Percentiles rank a stretch among this genome's conserved stretches.
Conservation (phyloP, 2,888 invertebrate genomes). For the Griposia aprilina region DNA sequence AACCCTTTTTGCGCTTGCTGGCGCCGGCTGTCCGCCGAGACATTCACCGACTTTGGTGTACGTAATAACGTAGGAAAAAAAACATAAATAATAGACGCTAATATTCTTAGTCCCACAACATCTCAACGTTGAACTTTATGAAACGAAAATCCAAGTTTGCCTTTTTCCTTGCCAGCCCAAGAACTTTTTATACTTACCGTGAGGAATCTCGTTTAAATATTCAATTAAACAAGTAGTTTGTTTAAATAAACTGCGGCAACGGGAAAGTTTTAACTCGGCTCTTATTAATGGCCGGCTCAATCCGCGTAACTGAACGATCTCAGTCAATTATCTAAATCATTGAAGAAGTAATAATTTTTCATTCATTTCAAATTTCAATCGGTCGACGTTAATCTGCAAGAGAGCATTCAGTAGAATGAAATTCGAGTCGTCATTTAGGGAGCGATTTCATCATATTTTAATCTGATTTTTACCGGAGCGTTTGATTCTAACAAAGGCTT, state of each 20-base stretch:
- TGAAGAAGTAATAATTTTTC: conserved; percentile 69
- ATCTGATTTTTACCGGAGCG: conserved; percentile 58
- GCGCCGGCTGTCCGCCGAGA: background rate
- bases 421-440: conserved; percentile 62
- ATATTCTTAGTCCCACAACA: conserved; percentile 35
- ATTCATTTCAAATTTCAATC: conserved; percentile 68
- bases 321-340: conserved; percentile 72
- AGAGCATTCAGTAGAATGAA: conserved; percentile 73
- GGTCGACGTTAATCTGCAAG: conserved; percentile 66
- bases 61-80: conserved; percentile 5
- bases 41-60: background rate
- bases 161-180: conserved; percentile 13
- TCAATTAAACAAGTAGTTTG: conserved; percentile 60
- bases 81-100: conserved; percentile 31
- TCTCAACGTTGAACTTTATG: conserved; percentile 32
- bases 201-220: conserved; percentile 54
- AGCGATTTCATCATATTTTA: conserved; percentile 60
- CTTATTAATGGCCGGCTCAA: conserved; percentile 41
- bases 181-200: conserved; percentile 25
- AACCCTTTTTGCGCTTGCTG: conserved; percentile 1
- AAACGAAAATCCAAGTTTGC: conserved; percentile 37
- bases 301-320: conserved; percentile 29
- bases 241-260: conserved; percentile 45
- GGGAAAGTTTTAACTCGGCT: conserved; percentile 48
- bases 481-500: conserved; percentile 52